Evolutionary conservation across 2,113 vertebrate genomes (phyloP).

Genomic region (Trematocara variabile): DNA sequence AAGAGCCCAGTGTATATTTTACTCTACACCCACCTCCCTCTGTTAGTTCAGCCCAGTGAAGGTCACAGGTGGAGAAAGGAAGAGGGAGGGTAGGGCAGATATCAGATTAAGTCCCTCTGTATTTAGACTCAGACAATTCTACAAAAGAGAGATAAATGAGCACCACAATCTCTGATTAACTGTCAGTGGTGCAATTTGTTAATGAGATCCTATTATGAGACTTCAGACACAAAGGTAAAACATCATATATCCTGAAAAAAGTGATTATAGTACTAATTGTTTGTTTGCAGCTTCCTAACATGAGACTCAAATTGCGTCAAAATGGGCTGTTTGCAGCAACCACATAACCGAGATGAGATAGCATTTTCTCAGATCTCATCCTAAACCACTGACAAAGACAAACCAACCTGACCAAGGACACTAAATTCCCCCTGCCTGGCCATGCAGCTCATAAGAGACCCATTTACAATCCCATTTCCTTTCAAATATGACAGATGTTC

Average conservation of each 20-base stretch:
- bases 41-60: slow-evolving; percentile 23
- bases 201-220: background rate
- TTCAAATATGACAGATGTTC: slow-evolving; percentile 55
- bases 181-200: background rate
- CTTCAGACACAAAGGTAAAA: background rate
- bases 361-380: background rate
- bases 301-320: background rate
- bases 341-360: background rate
- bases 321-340: background rate
- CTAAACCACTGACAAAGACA: background rate
- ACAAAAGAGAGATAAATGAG: background rate
- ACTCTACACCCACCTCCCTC: background rate
- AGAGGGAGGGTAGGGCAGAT: background rate
- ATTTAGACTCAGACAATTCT: background rate
- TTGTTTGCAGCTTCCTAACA: background rate
- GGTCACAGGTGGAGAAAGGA: slow-evolving; percentile 36
- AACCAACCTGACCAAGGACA: slow-evolving; percentile 2
- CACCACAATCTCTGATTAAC: background rate
- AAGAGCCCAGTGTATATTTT: background rate
- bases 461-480: slow-evolving; percentile 48
- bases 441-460: slow-evolving; percentile 31
- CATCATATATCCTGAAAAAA: background rate
- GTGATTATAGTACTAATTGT: background rate
- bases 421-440: background rate
- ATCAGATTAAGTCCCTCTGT: slow-evolving; percentile 13